Conservation (phyloP, 2,797 vertebrate species). For the Simalia tracyae region DNA sequence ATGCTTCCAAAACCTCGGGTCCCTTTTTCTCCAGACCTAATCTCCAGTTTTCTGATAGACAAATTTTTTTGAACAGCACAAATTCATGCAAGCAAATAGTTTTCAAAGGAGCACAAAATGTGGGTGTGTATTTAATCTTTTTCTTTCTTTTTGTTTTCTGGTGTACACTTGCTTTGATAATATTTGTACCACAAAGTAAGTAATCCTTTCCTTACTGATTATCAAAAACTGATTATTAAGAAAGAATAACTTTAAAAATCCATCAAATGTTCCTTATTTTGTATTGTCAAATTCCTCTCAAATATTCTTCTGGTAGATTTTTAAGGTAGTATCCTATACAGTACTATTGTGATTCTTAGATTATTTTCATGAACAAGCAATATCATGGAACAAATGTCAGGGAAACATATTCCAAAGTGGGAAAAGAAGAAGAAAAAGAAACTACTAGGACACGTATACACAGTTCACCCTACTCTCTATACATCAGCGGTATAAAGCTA, state of each 20-base stretch:
- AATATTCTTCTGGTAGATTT: constrained; percentile 42
- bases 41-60: constrained; percentile 49
- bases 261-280: constrained; percentile 39
- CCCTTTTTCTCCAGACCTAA: not conserved
- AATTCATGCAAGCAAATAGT: not conserved
- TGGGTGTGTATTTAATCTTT: constrained; percentile 12
- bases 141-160: not conserved
- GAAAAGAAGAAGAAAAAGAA: not conserved
- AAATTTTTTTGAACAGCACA: constrained; percentile 52
- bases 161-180: constrained; percentile 38
- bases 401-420: constrained; percentile 3
- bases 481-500: not conserved
- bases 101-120: constrained; percentile 38
- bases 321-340: constrained; percentile 20
- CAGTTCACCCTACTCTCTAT: not conserved
- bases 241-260: constrained; percentile 41
- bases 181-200: constrained; percentile 63
- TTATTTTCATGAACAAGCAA: constrained; percentile 17
- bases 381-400: not conserved
- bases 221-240: constrained; percentile 52
- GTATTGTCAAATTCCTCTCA: constrained; percentile 56
- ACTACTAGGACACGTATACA: not conserved
- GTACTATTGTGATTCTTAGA: constrained; percentile 38
- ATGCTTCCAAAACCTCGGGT: constrained; percentile 19
- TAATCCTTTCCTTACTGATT: constrained; percentile 29